These are phyloP conservation scores for Cephalopholis sonnerati DNA, from an alignment of 2,113 vertebrate species.

Conservation along the genomic window DNA sequence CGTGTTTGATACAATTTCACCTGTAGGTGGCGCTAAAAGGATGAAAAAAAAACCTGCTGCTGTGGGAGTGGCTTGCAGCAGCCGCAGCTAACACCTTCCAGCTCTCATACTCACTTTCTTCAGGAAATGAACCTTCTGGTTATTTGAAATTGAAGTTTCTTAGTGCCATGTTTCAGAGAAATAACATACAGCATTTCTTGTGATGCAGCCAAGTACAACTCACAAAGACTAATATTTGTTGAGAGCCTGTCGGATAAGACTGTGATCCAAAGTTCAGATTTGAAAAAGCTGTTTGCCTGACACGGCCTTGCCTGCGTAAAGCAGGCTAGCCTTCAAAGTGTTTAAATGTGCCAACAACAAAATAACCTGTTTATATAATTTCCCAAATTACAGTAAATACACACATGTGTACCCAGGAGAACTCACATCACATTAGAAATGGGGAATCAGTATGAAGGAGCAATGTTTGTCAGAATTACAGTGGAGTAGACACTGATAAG, in stretches of 20 bases:
- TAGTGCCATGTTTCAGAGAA: not conserved
- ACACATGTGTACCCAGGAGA: not conserved
- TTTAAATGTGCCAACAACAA: not conserved
- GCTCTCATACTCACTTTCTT: too few species aligned
- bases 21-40: too few species aligned
- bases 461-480: not conserved
- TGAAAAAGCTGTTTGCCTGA: slow-evolving; percentile 42
- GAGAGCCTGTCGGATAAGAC: not conserved
- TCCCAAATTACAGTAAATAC: not conserved
- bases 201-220: not conserved
- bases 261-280: slow-evolving; percentile 18
- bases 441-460: not conserved
- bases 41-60: too few species aligned
- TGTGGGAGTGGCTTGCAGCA: too few species aligned
- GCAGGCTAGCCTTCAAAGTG: not conserved
- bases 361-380: not conserved
- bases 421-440: not conserved
- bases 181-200: not conserved
- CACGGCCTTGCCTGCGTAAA: not conserved
- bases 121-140: too few species aligned
- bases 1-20: too few species aligned
- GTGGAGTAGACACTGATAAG: not conserved
- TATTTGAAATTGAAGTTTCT: too few species aligned
- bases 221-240: slow-evolving; percentile 14
- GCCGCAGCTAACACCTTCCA: too few species aligned